These are phyloP conservation scores for Macquaria ambigua DNA, from an alignment of 2,113 vertebrate species.

Conservation along the genomic window DNA sequence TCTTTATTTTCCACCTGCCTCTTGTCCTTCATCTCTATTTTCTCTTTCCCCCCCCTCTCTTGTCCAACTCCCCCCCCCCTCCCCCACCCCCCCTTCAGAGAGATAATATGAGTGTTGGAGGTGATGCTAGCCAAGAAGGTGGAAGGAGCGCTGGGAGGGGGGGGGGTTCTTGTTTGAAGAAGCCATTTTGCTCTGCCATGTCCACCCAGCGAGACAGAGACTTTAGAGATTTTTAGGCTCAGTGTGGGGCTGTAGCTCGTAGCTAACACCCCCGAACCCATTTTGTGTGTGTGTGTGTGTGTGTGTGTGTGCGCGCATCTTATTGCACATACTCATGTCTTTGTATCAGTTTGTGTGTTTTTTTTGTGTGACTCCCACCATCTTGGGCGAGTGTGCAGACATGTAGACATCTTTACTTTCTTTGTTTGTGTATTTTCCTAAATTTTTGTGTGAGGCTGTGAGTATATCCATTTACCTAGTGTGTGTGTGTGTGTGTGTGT, in stretches of 20 bases:
- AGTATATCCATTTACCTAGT: neutral
- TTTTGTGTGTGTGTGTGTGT: slow-evolving; percentile 22
- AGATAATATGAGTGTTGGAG: slow-evolving; percentile 80
- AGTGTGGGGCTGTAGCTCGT: slow-evolving; percentile 85
- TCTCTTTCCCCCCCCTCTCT: neutral
- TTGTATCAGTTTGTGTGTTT: slow-evolving; percentile 7
- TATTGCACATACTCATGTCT: slow-evolving; percentile 1
- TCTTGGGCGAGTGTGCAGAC: slow-evolving; percentile 74
- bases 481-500: slow-evolving; percentile 15
- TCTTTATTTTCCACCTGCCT: neutral
- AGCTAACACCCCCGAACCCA: slow-evolving; percentile 68
- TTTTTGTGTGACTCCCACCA: slow-evolving; percentile 26
- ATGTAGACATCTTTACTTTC: slow-evolving; percentile 36
- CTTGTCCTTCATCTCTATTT: neutral
- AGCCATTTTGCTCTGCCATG: slow-evolving; percentile 70
- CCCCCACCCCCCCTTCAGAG: neutral
- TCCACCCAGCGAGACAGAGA: slow-evolving; percentile 63
- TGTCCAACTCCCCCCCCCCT: neutral
- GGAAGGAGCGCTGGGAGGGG: neutral
- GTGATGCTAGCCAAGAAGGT: slow-evolving; percentile 1
- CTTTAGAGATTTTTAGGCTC: slow-evolving; percentile 81
- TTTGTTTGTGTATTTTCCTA: slow-evolving; percentile 2
- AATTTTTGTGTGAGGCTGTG: neutral
- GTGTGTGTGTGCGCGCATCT: slow-evolving; percentile 23
- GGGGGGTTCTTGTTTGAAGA: neutral